A percentile compares a stretch with the other conserved stretches of the same genome.
These are phyloP conservation scores for Ichneumoninae sp. DNA, from an alignment of 2,888 invertebrate genomes.

Conservation along the genomic window DNA sequence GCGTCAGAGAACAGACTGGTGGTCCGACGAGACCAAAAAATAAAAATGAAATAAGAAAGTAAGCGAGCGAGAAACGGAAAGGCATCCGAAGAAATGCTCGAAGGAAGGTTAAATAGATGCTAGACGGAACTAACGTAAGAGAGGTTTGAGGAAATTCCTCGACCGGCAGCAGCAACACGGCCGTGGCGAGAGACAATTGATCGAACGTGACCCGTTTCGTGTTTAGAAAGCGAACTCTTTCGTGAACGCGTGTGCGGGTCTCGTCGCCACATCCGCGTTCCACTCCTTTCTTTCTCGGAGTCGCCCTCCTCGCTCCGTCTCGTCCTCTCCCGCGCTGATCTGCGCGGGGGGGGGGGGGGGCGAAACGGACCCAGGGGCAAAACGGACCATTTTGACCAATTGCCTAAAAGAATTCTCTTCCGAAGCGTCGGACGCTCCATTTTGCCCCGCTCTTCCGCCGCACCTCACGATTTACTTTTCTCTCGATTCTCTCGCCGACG, in stretches of 20 bases:
- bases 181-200: slow-evolving; percentile 60
- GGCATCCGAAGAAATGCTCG: neutral
- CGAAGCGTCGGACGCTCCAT: neutral
- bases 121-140: neutral
- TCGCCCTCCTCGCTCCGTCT: slow-evolving; percentile 25
- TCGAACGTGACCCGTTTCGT: slow-evolving; percentile 67
- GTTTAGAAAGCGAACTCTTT: slow-evolving; percentile 79
- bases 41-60: neutral
- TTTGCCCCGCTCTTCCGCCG: neutral
- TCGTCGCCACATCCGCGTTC: slow-evolving; percentile 64
- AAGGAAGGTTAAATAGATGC: neutral
- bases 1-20: neutral
- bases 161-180: slow-evolving; percentile 32
- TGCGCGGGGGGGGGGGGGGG: neutral
- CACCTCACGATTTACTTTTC: slow-evolving; percentile 24
- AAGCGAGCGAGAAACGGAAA: neutral
- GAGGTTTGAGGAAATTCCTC: slow-evolving; percentile 14
- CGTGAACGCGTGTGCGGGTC: slow-evolving; percentile 60
- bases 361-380: neutral
- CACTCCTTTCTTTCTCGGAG: slow-evolving; percentile 21
- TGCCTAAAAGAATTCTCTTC: too few relatives aligned
- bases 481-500: neutral
- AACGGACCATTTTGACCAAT: neutral
- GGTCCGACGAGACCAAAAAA: neutral
- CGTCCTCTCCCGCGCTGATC: neutral